These are phyloP conservation scores for Schizaphis graminum DNA, from an alignment of 2,888 invertebrate species.

Conservation along the genomic window DNA sequence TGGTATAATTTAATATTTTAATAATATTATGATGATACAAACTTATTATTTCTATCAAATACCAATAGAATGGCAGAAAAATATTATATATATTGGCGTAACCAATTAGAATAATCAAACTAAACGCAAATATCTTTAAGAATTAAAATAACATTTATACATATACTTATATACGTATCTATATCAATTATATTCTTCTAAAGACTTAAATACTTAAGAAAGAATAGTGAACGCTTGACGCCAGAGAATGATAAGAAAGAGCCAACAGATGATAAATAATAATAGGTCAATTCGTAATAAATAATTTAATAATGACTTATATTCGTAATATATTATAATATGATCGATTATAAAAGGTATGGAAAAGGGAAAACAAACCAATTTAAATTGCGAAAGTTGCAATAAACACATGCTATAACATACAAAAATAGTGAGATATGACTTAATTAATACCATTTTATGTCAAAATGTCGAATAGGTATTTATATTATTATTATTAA, in stretches of 20 bases:
- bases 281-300: not conserved
- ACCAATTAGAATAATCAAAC: not conserved
- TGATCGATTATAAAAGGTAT: not conserved
- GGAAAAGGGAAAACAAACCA: not conserved
- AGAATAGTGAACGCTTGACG: not conserved
- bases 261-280: not conserved
- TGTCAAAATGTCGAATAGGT: too few relatives aligned
- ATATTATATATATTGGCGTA: not conserved
- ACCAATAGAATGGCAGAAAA: not conserved
- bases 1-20: too few relatives aligned
- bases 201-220: not conserved
- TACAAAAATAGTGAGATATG: not conserved
- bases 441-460: too few relatives aligned
- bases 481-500: too few relatives aligned
- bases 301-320: not conserved
- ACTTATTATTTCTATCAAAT: too few relatives aligned
- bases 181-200: not conserved
- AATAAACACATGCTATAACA: not conserved
- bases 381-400: not conserved
- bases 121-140: not conserved
- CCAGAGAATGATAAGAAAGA: not conserved
- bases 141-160: not conserved
- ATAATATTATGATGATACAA: too few relatives aligned
- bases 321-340: not conserved
- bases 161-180: too few relatives aligned